Evolutionary conservation across 1,140 invertebrate genomes (phyloP).

Genomic region (Melanaphis sacchari): DNA sequence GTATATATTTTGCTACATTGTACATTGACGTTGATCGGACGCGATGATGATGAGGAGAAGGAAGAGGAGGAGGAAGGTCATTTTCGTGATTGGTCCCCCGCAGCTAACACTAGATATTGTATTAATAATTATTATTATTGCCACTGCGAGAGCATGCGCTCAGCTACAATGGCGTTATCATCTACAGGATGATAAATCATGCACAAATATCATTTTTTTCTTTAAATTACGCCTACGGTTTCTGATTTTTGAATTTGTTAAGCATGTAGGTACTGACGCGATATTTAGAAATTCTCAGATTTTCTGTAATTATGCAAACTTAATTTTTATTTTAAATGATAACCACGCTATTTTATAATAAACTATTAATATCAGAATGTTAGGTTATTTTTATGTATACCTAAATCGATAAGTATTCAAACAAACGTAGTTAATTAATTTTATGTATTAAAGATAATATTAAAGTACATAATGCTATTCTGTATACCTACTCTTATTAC

Average conservation of each 20-base stretch:
- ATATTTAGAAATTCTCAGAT: too few species aligned
- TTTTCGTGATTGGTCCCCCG: slow-evolving; percentile 10
- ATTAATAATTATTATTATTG: neutral
- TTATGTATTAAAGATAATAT: neutral
- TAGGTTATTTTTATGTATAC: neutral
- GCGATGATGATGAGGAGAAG: neutral
- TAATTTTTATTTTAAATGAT: too few species aligned
- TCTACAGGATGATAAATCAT: neutral
- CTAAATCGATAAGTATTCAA: neutral
- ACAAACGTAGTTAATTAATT: neutral
- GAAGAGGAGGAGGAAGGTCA: neutral
- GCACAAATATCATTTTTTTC: neutral
- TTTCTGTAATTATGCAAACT: too few species aligned
- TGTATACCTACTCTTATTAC: neutral
- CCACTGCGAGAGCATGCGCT: neutral
- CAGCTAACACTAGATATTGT: neutral
- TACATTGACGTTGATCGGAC: slow-evolving; percentile 15
- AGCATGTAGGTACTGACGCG: too few species aligned
- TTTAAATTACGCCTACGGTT: neutral
- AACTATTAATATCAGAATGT: neutral
- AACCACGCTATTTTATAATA: neutral
- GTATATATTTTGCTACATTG: neutral
- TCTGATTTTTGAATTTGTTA: neutral
- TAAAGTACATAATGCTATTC: neutral
- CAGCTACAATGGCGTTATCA: neutral